phyloP scores from a whole-genome alignment of 2,113 vertebrate genomes.

The Solea solea region DNA sequence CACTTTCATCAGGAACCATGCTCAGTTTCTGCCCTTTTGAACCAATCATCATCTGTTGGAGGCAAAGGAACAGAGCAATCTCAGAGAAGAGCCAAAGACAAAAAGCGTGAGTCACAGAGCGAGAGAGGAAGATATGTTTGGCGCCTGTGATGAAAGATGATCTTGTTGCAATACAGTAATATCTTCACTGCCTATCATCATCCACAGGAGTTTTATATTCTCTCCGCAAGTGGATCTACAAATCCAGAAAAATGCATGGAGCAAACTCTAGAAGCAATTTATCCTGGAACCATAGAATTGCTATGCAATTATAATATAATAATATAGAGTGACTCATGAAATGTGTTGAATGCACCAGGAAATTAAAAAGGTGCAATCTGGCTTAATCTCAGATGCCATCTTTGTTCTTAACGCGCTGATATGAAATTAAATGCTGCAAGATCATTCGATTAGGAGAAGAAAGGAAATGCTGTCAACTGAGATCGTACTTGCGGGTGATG shows the following conservation, averaged over 20 bases:
- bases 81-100: conserved; percentile 34
- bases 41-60: conserved; percentile 66
- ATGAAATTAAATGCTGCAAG: too few relatives aligned
- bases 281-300: not conserved
- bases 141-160: not conserved
- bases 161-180: conserved; percentile 1
- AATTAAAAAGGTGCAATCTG: not conserved
- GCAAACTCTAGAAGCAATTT: not conserved
- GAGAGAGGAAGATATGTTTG: conserved; percentile 15
- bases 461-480: too few relatives aligned
- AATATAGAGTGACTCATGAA: not conserved
- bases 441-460: too few relatives aligned
- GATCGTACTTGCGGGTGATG: too few relatives aligned
- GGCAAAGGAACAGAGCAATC: conserved; percentile 39
- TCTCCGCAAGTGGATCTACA: not conserved
- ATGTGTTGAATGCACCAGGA: conserved; percentile 3
- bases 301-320: not conserved
- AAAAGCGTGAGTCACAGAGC: conserved; percentile 29
- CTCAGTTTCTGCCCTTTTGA: conserved; percentile 67
- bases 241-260: not conserved
- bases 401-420: too few relatives aligned
- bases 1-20: conserved; percentile 50
- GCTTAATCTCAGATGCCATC: too few relatives aligned
- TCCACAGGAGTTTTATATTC: not conserved
- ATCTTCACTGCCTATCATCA: conserved; percentile 5